Evolutionary conservation across 2,888 invertebrate species (phyloP).

Genomic region (Nowickia ferox): DNA sequence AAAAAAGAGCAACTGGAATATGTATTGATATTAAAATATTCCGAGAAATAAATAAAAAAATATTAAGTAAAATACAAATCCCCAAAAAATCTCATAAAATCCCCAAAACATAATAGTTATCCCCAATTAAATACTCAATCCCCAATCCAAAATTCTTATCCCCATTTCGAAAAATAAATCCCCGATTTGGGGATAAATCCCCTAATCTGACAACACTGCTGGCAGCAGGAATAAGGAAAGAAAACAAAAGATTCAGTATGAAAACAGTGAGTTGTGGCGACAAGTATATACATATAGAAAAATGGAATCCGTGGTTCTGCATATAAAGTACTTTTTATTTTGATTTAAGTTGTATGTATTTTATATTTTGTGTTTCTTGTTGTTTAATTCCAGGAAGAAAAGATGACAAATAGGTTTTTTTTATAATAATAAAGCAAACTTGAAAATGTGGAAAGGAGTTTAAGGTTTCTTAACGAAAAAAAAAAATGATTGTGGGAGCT

Average conservation of each 20-base stretch:
- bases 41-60: too few species aligned
- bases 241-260: not conserved
- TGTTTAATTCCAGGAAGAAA: slow-evolving; percentile 23
- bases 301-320: slow-evolving; percentile 56
- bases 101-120: too few species aligned
- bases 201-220: too few species aligned
- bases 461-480: not conserved
- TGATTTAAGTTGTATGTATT: slow-evolving; percentile 15
- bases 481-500: not conserved
- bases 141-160: too few species aligned
- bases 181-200: too few species aligned
- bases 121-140: too few species aligned
- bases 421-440: not conserved
- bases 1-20: too few species aligned
- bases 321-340: slow-evolving; percentile 54
- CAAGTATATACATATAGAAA: slow-evolving; percentile 4
- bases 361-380: slow-evolving; percentile 1
- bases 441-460: not conserved
- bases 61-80: too few species aligned
- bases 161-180: too few species aligned
- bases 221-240: not conserved
- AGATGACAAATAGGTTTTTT: slow-evolving; percentile 35
- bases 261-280: not conserved
- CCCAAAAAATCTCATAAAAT: too few species aligned
- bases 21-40: too few species aligned